phyloP scores from a whole-genome alignment of 2,888 invertebrate species.

The Ceratothoa steindachneri region DNA sequence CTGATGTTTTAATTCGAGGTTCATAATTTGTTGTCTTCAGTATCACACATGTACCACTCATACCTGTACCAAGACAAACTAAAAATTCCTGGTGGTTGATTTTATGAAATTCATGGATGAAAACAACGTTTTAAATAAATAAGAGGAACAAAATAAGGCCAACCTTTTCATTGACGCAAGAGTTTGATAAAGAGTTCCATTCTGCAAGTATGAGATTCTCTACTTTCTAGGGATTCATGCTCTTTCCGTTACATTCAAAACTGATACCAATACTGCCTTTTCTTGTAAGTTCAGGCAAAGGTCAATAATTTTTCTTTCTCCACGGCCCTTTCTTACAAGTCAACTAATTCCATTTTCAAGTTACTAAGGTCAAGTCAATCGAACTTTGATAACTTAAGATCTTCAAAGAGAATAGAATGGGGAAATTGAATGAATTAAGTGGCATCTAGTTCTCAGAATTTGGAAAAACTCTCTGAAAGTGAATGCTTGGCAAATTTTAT shows the following conservation, averaged over 20 bases:
- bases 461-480: too few species aligned
- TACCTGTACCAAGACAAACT: background rate
- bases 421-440: background rate
- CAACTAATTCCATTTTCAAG: background rate
- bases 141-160: background rate
- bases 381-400: background rate
- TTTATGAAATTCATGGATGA: background rate
- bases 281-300: background rate
- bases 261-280: background rate
- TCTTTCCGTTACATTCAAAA: background rate
- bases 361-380: background rate
- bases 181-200: background rate
- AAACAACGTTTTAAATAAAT: background rate
- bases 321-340: background rate
- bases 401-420: background rate
- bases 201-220: background rate
- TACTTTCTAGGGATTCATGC: background rate
- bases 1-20: background rate
- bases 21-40: background rate
- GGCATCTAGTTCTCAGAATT: too few species aligned
- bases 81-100: background rate
- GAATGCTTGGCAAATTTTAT: too few species aligned
- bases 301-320: background rate
- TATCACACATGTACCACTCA: background rate
- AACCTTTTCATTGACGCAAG: background rate